phyloP scores from a whole-genome alignment of 2,113 vertebrate genomes.

The Megatriorchis doriae region DNA sequence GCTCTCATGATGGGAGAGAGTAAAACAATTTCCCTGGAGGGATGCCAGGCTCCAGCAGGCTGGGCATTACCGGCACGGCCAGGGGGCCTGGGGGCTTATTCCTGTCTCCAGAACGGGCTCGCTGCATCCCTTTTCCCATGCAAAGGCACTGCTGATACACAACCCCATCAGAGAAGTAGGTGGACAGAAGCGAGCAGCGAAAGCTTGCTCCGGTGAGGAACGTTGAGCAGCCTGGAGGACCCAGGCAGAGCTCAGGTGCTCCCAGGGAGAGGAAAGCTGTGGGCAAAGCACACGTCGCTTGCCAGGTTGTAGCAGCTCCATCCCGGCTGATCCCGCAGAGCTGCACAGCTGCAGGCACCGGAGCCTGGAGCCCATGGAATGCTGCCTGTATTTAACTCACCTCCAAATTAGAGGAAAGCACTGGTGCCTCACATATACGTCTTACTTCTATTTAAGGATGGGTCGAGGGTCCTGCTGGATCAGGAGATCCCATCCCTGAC shows the following conservation, averaged over 20 bases:
- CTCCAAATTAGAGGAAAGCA: background rate
- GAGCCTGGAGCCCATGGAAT: accelerated
- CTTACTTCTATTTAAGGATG: background rate
- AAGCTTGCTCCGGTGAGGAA: background rate
- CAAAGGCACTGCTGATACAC: background rate
- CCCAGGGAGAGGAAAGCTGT: background rate
- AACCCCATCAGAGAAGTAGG: background rate
- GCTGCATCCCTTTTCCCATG: background rate
- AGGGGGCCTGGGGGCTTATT: background rate
- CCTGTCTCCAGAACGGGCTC: background rate
- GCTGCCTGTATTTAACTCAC: background rate
- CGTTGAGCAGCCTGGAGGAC: background rate
- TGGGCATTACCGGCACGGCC: background rate
- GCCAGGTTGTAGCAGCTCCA: background rate
- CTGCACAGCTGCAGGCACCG: background rate
- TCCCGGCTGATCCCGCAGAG: no score
- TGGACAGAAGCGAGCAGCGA: accelerated
- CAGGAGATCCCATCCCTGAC: background rate
- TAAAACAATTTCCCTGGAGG: background rate
- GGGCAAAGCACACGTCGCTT: accelerated
- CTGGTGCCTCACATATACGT: background rate
- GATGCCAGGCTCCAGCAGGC: background rate
- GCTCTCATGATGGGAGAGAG: background rate
- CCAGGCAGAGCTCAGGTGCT: background rate
- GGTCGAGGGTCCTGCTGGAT: background rate